These are phyloP conservation scores for Parnassius apollo DNA, from an alignment of 2,888 invertebrate species.

Conservation along the genomic window DNA sequence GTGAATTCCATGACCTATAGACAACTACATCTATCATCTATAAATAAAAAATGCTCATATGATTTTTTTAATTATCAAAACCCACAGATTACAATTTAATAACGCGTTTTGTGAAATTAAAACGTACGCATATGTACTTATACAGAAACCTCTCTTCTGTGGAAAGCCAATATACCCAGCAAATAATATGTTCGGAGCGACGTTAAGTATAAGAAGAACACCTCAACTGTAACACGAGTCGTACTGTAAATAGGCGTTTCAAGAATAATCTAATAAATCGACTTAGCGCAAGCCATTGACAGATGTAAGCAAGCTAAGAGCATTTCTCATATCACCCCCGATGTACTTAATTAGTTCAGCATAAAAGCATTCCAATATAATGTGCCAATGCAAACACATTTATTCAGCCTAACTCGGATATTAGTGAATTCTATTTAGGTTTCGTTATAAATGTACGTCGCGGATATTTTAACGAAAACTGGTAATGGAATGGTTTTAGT, in stretches of 20 bases:
- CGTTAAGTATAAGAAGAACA: too few species aligned
- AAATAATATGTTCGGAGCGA: too few species aligned
- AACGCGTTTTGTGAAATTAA: too few species aligned
- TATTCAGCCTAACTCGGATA: constrained; percentile 14
- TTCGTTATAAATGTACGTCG: constrained; percentile 5
- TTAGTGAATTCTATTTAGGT: constrained; percentile 24
- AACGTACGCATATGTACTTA: too few species aligned
- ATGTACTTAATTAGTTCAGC: constrained; percentile 23
- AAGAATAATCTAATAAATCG: constrained; percentile 24
- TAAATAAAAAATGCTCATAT: too few species aligned
- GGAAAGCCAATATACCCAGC: background rate
- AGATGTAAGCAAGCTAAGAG: constrained; percentile 19
- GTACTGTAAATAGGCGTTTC: background rate
- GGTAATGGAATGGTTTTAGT: constrained; percentile 13
- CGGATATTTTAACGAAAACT: constrained; percentile 7
- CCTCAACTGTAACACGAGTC: too few species aligned
- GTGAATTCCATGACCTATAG: too few species aligned
- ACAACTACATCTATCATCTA: too few species aligned
- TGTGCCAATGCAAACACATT: constrained; percentile 25
- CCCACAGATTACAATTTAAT: too few species aligned
- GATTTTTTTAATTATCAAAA: too few species aligned
- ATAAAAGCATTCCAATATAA: constrained; percentile 26
- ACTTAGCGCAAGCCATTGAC: constrained; percentile 15
- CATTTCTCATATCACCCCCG: constrained; percentile 23
- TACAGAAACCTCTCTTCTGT: too few species aligned